Conservation (phyloP, 2,797 vertebrate genomes). For the Siniperca obscura region DNA sequence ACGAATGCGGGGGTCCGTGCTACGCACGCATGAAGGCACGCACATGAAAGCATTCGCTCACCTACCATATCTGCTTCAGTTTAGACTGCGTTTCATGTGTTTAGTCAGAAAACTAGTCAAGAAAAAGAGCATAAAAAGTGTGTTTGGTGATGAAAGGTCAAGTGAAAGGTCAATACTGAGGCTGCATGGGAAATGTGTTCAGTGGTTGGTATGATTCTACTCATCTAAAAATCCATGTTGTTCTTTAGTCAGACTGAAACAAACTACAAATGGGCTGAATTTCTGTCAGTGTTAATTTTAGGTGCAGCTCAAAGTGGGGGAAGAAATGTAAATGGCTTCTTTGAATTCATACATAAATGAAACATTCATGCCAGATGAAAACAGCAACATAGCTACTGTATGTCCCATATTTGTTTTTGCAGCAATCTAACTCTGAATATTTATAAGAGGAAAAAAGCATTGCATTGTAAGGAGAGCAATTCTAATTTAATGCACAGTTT, state of each 20-base stretch:
- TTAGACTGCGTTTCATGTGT: conserved; percentile 66
- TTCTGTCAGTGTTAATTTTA: conserved; percentile 57
- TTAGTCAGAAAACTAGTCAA: conserved; percentile 42
- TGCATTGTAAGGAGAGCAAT: conserved; percentile 67
- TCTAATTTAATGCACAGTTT: conserved; percentile 77
- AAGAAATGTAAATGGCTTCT: conserved; percentile 69
- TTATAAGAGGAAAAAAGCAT: conserved; percentile 74
- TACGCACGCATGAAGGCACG: neutral
- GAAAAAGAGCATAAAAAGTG: conserved; percentile 52
- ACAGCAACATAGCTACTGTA: conserved; percentile 63
- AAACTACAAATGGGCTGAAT: conserved; percentile 45
- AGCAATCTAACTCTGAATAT: conserved; percentile 76
- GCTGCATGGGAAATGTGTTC: conserved; percentile 35
- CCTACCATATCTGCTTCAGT: conserved; percentile 59
- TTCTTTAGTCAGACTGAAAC: conserved; percentile 12
- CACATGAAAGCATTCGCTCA: conserved; percentile 27
- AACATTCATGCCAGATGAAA: conserved; percentile 69
- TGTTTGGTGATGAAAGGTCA: conserved; percentile 59
- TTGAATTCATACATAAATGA: conserved; percentile 79
- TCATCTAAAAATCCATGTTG: conserved; percentile 16
- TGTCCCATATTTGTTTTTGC: conserved; percentile 75
- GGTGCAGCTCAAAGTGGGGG: conserved; percentile 46
- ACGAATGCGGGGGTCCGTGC: neutral
- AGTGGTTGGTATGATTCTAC: conserved; percentile 19
- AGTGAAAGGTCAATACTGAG: conserved; percentile 50